These are phyloP conservation scores for Cephus spinipes DNA, from an alignment of 2,888 invertebrate genomes.

Conservation along the genomic window DNA sequence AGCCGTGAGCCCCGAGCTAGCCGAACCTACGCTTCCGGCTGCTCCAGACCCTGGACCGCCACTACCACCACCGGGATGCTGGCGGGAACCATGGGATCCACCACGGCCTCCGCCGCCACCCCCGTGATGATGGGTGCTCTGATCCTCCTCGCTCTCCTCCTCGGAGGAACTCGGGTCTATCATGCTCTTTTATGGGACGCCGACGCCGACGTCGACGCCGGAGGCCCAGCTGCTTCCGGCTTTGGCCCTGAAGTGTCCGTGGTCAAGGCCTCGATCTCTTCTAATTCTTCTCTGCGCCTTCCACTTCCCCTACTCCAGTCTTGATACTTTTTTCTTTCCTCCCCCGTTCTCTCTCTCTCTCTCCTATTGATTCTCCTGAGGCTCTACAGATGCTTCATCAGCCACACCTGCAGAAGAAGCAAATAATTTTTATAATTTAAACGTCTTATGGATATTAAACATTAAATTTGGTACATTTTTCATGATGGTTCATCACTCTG, in stretches of 20 bases:
- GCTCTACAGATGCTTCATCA: background rate
- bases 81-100: slow-evolving; percentile 61
- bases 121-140: slow-evolving; percentile 70
- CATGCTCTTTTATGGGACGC: slow-evolving; percentile 69
- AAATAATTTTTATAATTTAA: background rate
- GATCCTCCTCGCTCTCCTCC: slow-evolving; percentile 94
- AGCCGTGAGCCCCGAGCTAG: slow-evolving; percentile 64
- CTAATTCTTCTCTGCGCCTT: slow-evolving; percentile 11
- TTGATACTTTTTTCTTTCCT: slow-evolving; percentile 1
- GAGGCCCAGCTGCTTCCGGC: slow-evolving; percentile 1
- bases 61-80: slow-evolving; percentile 67
- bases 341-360: background rate
- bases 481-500: background rate
- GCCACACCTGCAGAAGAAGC: background rate
- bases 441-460: background rate
- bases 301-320: slow-evolving; percentile 12
- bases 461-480: background rate
- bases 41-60: slow-evolving; percentile 46
- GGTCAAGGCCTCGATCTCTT: slow-evolving; percentile 9
- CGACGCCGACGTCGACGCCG: slow-evolving; percentile 14
- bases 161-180: slow-evolving; percentile 97
- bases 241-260: slow-evolving; percentile 22
- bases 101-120: slow-evolving; percentile 55
- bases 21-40: slow-evolving; percentile 67
- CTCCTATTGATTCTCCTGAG: background rate